A percentile compares a stretch with the other conserved stretches of the same genome.
phyloP scores from a whole-genome alignment of 37 sponge, comb jelly and placozoan species.

The Lycopodina hypogea region DNA sequence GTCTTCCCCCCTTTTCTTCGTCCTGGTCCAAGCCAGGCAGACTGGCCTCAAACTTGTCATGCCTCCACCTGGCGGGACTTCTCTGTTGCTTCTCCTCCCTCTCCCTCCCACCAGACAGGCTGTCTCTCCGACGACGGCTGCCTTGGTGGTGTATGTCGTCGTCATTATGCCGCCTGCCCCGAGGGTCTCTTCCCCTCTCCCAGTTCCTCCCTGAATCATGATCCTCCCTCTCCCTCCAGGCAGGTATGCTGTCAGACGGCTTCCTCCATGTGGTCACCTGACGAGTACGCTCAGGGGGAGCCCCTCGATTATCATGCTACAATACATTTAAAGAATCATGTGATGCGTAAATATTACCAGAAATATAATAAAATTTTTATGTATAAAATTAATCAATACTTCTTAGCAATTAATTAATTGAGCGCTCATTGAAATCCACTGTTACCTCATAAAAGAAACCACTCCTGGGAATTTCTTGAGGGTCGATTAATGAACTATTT shows the following conservation, averaged over 20 bases:
- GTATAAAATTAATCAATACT: too few relatives aligned
- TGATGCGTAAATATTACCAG: too few relatives aligned
- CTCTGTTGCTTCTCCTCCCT: neutral
- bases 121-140: neutral
- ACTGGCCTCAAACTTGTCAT: conserved; percentile 46
- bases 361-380: too few relatives aligned
- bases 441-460: conserved; percentile 29
- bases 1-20: neutral
- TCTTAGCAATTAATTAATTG: too few relatives aligned
- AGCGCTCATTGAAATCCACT: neutral
- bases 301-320: conserved; percentile 38
- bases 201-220: neutral
- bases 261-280: neutral
- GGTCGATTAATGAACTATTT: conserved; percentile 15
- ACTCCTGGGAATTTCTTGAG: conserved; percentile 32
- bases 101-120: neutral
- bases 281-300: neutral
- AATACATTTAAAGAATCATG: too few relatives aligned
- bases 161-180: neutral
- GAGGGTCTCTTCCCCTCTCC: neutral
- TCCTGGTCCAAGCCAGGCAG: conserved; percentile 1
- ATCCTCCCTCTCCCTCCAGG: neutral
- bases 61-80: conserved; percentile 40
- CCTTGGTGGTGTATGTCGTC: neutral
- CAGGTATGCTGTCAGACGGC: neutral